Percentiles rank a stretch among this genome's conserved stretches.
Conservation (phyloP, 2,797 vertebrate genomes). For the Menidia menidia region DNA sequence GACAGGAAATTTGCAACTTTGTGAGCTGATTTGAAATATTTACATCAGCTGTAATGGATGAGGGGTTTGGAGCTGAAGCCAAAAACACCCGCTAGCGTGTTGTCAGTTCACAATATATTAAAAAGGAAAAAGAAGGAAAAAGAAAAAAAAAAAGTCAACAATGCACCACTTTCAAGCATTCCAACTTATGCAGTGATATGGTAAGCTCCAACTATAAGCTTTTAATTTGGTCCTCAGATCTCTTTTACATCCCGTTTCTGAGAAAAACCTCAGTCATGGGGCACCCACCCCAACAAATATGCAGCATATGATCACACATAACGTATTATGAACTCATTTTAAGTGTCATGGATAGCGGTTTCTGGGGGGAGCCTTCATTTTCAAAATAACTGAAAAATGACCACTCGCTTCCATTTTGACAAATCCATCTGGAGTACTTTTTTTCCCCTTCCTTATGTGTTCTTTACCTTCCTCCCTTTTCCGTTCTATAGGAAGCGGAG, state of each 20-base stretch:
- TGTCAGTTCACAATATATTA: not conserved
- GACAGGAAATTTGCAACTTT: not conserved
- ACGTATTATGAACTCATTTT: not conserved
- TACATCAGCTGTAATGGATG: not conserved
- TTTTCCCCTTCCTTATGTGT: not conserved
- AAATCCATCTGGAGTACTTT: conserved; percentile 8
- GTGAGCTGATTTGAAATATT: not conserved
- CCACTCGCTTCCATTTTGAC: not conserved
- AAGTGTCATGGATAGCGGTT: not conserved
- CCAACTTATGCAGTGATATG: not conserved
- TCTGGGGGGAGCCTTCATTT: not conserved
- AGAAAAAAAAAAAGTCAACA: not conserved
- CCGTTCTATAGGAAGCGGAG: conserved; percentile 9
- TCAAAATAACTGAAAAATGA: not conserved
- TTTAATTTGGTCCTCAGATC: not conserved
- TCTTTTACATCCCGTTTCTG: not conserved
- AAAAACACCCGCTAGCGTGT: not conserved
- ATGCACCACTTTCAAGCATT: conserved; percentile 1
- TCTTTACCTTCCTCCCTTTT: not conserved
- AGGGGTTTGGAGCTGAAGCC: not conserved
- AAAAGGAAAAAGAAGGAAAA: too few species aligned
- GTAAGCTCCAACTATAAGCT: not conserved
- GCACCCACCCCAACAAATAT: conserved; percentile 4
- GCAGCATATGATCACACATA: not conserved
- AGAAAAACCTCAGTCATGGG: not conserved